Conservation (phyloP, 2,113 vertebrate genomes). For the Cynocephalus volans region DNA sequence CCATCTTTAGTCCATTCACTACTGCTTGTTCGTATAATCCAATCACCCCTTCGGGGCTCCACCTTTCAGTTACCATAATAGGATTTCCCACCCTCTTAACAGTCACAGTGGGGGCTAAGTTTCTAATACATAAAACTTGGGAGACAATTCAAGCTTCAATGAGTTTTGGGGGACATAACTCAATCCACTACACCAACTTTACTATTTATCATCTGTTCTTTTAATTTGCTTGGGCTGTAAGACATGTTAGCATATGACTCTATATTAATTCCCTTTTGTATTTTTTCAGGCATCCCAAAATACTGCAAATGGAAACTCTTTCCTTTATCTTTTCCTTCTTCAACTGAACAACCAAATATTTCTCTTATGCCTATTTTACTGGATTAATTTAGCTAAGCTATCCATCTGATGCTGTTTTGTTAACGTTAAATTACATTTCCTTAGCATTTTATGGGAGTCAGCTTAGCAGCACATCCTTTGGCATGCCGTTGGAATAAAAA, state of each 20-base stretch:
- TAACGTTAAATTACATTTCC: constrained; percentile 45
- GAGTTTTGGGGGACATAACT: too few relatives aligned
- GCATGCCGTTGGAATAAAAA: neutral
- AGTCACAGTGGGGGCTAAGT: too few relatives aligned
- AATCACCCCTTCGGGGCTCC: too few relatives aligned
- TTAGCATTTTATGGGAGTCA: constrained; percentile 26
- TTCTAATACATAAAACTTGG: too few relatives aligned
- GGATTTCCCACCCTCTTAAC: too few relatives aligned
- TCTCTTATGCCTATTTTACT: constrained; percentile 7
- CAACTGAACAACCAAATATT: neutral
- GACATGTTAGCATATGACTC: neutral
- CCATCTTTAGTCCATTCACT: too few relatives aligned
- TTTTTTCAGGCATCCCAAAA: neutral
- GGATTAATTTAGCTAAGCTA: constrained; percentile 51
- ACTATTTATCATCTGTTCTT: constrained; percentile 21
- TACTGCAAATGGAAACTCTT: neutral
- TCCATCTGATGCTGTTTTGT: constrained; percentile 29
- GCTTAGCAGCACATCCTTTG: neutral
- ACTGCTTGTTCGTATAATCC: too few relatives aligned
- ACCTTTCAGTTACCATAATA: too few relatives aligned
- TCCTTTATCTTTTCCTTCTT: constrained; percentile 21
- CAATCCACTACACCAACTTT: neutral
- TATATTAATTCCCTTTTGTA: neutral
- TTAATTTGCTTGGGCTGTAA: neutral
- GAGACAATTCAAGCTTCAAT: too few relatives aligned